Evolutionary conservation across 2,797 vertebrate species (phyloP), one percentile per base, ranked within the genome.

Genomic region (Danio albolineatus): DNA sequence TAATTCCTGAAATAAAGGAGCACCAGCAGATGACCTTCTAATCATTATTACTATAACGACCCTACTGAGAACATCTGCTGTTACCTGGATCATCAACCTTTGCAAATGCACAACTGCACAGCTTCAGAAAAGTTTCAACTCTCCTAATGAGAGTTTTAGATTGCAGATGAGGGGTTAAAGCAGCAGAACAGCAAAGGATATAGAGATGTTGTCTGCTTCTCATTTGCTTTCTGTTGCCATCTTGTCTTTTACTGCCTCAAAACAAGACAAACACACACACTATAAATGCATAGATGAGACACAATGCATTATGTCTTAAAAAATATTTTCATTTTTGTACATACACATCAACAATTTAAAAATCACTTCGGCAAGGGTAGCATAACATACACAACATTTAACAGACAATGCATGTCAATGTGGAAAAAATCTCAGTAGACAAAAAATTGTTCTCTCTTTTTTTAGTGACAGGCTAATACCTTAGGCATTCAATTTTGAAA

Each of bases 1-100:
- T 17, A 39, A 53, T 70, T 73, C 53, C 12, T 21, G n/a, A 74
- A 75, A 48, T 56, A 10, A 56, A 65, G 51, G 13, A 12, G 16
- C 36, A 43, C 19, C 21, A 36, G n/a, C 62, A 64, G 76, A 56
- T 49, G 41, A 46, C 19, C 56, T 49, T 43, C 36, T 7, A 10
- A 19, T 74, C 9, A 60, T 75, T 64, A 76, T 36, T 60, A 28
- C 21, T 67, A 14, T 64, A 79, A 75, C 28, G 6, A 44, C 56
- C 57, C 64, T 28, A 21, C 16, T 19, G 71, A 64, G 71, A 17
- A 48, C 60, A 71, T 64, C 41, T 53, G 61, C 66, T 71, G 71
- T 70, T 79, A 83, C 57, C 28, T 67, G 59, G 59, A 74, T 71
- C 80, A 79, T 59, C 66, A 79, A 70, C 72, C 60, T 72, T 71